Evolutionary conservation across 1,140 invertebrate species (phyloP), one percentile per base, ranked within the genome.

Genomic region (Aphis gossypii): DNA sequence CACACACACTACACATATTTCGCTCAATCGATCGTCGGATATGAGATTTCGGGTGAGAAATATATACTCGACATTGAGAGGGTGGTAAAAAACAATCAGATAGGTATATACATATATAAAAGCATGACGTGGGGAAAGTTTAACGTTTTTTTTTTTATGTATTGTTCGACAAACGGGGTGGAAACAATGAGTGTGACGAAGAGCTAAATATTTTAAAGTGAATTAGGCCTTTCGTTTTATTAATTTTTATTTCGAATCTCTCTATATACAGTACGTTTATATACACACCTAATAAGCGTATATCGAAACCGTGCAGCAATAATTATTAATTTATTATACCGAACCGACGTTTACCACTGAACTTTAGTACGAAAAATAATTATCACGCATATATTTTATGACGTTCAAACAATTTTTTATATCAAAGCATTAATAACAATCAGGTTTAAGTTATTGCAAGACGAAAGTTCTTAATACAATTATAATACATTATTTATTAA

Each of bases 11-110:
- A 38, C 87, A 88, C 46, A 51, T 89, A 54, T 89, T 89, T 54
- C n/a, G 51, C 35, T 90, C 54, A 60, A 90, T 90, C 25, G 38
- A 90, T 90, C 56, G 54, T 38, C 9, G 54, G 51, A 90, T 54
- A 89, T 90, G 54, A 90, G 88, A 90, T 90, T 90, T 90, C 56
- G 89, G 89, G 38, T 8, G 89, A 90, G 25, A 90, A 90, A 90
- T 68, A 68, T 68, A 41, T 23, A 88, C 46, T 44, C 35, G 20
- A n/a, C 3, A 18, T 21, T 25, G 38, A 56, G 25, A 89, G 38
- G 51, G 87, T 38, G 87, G 87, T 89, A 54, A 89, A 89, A 89
- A 89, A 89, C 87, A n/a, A 56, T 89, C 48, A 35, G 35, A 89
- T 87, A 51, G n/a, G n/a, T 54, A 44, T 30, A 84, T 2, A 38